Conservation (phyloP, 2,797 vertebrate species). For the Zalophus californianus region DNA sequence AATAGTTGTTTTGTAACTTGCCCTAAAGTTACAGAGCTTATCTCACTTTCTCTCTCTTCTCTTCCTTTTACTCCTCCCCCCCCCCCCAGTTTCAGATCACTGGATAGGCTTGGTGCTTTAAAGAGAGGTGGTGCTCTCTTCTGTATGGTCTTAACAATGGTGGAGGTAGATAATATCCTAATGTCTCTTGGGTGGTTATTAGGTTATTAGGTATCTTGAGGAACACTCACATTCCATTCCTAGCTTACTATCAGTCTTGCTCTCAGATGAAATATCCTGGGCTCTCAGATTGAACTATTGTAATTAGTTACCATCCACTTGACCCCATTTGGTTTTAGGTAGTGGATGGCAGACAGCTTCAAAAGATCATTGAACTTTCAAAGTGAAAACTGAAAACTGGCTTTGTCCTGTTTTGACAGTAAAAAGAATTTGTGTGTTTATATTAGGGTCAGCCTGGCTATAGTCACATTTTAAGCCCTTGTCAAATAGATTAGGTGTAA, state of each 20-base stretch:
- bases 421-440: conserved; percentile 31
- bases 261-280: not conserved
- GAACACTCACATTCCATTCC: too few species aligned
- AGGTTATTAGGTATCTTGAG: not conserved
- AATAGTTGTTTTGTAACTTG: not conserved
- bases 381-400: not conserved
- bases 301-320: conserved; percentile 6
- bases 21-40: not conserved
- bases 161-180: not conserved
- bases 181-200: not conserved
- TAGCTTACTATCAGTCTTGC: not conserved
- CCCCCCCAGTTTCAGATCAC: not conserved
- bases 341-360: not conserved
- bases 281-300: not conserved
- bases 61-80: not conserved
- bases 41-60: not conserved
- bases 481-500: not conserved
- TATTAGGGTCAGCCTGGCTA: not conserved
- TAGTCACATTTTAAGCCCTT: not conserved
- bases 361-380: conserved; percentile 17
- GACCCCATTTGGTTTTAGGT: conserved; percentile 1
- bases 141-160: not conserved
- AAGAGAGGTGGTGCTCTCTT: not conserved
- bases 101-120: not conserved
- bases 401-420: not conserved